These are phyloP conservation scores for Toxotes jaculatrix DNA, from an alignment of 2,113 vertebrate species.

Conservation along the genomic window DNA sequence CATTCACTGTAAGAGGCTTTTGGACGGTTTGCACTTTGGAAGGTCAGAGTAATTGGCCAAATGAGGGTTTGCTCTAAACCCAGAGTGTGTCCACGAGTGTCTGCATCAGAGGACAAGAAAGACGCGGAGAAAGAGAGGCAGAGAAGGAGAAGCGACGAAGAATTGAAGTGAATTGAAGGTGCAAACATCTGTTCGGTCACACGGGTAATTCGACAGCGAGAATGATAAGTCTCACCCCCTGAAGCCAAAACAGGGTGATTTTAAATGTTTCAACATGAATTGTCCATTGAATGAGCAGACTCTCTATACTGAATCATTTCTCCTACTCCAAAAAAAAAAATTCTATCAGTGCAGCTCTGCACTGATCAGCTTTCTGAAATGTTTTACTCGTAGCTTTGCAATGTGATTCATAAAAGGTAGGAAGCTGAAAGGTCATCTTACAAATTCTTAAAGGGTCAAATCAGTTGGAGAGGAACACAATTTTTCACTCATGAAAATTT, in stretches of 20 bases:
- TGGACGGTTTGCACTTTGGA: constrained; percentile 70
- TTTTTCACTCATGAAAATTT: not conserved
- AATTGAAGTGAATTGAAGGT: constrained; percentile 33
- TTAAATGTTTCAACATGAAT: constrained; percentile 53
- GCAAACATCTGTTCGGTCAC: constrained; percentile 72
- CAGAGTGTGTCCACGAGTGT: constrained; percentile 14
- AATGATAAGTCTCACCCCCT: constrained; percentile 53
- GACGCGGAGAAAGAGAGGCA: constrained; percentile 4
- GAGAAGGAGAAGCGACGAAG: constrained; percentile 24
- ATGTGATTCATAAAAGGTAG: not conserved
- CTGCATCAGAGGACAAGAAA: constrained; percentile 13
- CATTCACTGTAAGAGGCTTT: constrained; percentile 61
- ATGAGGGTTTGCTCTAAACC: constrained; percentile 63
- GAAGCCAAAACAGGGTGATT: constrained; percentile 39
- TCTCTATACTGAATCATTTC: not conserved
- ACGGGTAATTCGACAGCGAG: constrained; percentile 54
- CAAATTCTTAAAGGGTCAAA: constrained; percentile 2
- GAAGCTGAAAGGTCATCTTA: not conserved
- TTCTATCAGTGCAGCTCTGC: not conserved
- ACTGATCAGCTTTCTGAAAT: not conserved
- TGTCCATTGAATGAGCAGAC: constrained; percentile 26
- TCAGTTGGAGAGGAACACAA: not conserved
- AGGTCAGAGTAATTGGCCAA: constrained; percentile 77
- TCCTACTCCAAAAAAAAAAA: not conserved
- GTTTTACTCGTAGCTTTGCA: not conserved